Base-by-base conservation (phyloP, 23 tunicate species). In the Ciona savignyi region DNA sequence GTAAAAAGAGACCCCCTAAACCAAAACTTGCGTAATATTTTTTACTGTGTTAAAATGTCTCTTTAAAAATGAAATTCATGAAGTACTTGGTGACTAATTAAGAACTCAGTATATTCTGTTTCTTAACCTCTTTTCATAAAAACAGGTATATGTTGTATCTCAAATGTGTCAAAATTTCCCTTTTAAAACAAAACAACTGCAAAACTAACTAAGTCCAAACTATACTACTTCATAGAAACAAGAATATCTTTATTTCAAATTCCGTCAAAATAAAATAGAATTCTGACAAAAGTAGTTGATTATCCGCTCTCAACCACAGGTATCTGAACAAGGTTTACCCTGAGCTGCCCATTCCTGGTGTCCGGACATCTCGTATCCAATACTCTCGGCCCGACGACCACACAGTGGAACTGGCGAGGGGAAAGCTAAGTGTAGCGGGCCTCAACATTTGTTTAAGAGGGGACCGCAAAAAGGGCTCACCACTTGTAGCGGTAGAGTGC, bases 291-390 rank as follows among this genome's bases (percentile, higher is more conserved):
- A n/a, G n/a, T n/a, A n/a, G n/a, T n/a, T n/a, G n/a, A n/a, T n/a
- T n/a, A n/a, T n/a, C n/a, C n/a, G n/a, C n/a, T n/a, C n/a, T n/a
- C 22, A 30, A 4, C 27, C 35, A 34, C 60, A 88, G 96, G 96
- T 88, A 88, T 49, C 77, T 88, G 63, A 26, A 66, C 26, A 72
- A 77, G 21, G 77, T 88, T 1, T 88, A 88, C 68, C 96, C 96
- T 31, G 87, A 88, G 66, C 68, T 88, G 1, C 80, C 60, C 20
- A 88, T 88, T 20, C 96, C 96, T 2, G 82, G 78, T 29, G 66
- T 35, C 27, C 61, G 96, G 26, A 3, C 24, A 19, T 83, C 82
- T 30, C 51, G 63, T 2, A 63, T 88, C 51, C 60, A 66, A 27
- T 80, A 70, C 34, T 33, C 32, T 33, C 51, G 60, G 31, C 70